Conservation (phyloP, 2,888 invertebrate genomes). For the Megamerina dolium region DNA sequence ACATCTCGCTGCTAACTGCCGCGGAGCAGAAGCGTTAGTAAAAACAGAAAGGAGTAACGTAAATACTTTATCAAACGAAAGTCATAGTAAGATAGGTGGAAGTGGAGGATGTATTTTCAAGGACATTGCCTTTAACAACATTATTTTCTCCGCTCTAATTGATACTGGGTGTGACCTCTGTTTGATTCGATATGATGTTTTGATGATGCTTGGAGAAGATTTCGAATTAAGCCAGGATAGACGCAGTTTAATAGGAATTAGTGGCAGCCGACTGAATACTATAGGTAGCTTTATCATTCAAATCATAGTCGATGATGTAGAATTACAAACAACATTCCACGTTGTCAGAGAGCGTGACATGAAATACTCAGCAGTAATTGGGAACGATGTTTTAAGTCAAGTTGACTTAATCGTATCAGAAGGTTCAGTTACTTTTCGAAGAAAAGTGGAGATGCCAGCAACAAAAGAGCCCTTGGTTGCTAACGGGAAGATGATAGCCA, state of each 20-base stretch:
- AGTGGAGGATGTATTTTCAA: constrained; percentile 6
- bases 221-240: not conserved
- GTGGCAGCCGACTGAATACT: constrained; percentile 1
- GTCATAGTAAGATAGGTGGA: not conserved
- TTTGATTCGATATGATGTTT: constrained; percentile 9
- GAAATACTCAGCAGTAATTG: constrained; percentile 13
- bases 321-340: constrained; percentile 10
- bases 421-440: not conserved
- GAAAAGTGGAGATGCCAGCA: not conserved
- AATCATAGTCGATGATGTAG: constrained; percentile 4
- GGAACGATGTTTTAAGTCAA: too few relatives aligned
- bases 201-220: constrained; percentile 7
- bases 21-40: not conserved
- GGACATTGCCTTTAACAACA: constrained; percentile 1
- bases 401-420: constrained; percentile 5
- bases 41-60: not conserved
- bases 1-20: not conserved
- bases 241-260: constrained; percentile 6
- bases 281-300: constrained; percentile 4
- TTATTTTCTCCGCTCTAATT: constrained; percentile 10
- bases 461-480: too few relatives aligned
- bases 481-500: too few relatives aligned
- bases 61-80: not conserved
- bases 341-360: constrained; percentile 10
- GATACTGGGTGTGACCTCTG: constrained; percentile 17